Evolutionary conservation across 2,113 vertebrate species (phyloP), one percentile per base, ranked within the genome.

Genomic region (Dasyurus viverrinus): DNA sequence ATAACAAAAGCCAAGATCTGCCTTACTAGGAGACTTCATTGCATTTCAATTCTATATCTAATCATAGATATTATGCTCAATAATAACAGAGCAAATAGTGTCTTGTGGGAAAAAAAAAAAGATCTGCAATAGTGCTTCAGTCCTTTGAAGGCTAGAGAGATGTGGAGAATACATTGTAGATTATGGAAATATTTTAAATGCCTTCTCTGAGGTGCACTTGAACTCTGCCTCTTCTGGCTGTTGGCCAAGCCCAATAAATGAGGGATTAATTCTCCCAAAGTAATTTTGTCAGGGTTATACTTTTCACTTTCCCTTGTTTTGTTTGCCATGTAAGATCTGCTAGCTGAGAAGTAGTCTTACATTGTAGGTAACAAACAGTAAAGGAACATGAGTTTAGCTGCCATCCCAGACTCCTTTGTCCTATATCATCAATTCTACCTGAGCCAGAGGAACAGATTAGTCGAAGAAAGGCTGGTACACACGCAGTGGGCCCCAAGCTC

Each of bases 181-280:
- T 90, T 95, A 92, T 93, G 27, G 27, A 54, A 68, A 24, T 89
- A 84, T 76, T 90, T 95, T 54, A 92, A 93, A 55, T 92, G 89
- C 91, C 93, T 96, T 90, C 95, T 55, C 92, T 54, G 48, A 96
- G 96, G 96, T 53, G 91, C 95, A 95, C 95, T 90, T 95, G 55
- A 92, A 94, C 93, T 94, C 90, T 90, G 91, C 52, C 92, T 89
- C 89, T 54, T 94, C 60, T 90, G 93, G 90, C 90, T 92, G 48
- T 90, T 95, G 93, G 93, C 95, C 92, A 95, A 76, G 46, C 89
- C 89, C 54, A 93, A 52, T 53, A 93, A 94, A 91, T 90, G 94
- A 52, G 97, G 94, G 95, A 47, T 55, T 97, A 93, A 96, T 94
- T 26, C 54, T 52, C 60, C 42, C 26, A n/a, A 47, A 91, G 96